Conservation (phyloP, 2,113 vertebrate genomes). For the Crotophaga sulcirostris region DNA sequence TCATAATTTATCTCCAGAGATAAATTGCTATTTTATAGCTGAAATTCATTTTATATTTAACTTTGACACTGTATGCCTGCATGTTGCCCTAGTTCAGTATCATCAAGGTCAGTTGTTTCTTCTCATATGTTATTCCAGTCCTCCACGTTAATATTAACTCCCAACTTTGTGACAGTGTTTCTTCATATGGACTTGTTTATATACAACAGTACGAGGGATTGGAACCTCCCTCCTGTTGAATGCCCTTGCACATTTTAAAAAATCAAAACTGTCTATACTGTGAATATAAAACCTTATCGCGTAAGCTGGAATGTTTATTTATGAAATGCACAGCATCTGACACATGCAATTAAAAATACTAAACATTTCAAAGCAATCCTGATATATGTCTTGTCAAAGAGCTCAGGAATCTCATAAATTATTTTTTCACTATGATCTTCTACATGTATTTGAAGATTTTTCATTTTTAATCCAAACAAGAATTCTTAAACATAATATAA, state of each 20-base stretch:
- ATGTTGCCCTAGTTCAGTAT: neutral
- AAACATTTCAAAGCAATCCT: neutral
- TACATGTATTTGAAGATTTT: neutral
- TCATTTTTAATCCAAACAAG: slow-evolving; percentile 7
- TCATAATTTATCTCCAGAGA: neutral
- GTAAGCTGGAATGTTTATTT: neutral
- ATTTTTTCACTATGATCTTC: slow-evolving; percentile 21
- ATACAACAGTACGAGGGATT: neutral
- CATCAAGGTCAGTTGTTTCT: neutral
- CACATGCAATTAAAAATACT: neutral
- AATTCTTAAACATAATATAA: neutral
- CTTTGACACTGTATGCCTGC: neutral
- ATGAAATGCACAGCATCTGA: neutral
- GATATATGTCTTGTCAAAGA: neutral
- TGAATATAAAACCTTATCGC: neutral
- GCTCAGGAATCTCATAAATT: neutral
- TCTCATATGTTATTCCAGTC: neutral
- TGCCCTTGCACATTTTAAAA: neutral
- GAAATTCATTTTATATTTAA: neutral
- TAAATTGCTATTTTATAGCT: neutral
- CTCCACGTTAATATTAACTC: neutral
- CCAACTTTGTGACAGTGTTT: neutral
- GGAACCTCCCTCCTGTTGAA: neutral
- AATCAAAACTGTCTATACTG: neutral
- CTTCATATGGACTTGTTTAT: neutral